phyloP scores from a whole-genome alignment of 1,140 invertebrate genomes.

The Polypedilum pembai region DNA sequence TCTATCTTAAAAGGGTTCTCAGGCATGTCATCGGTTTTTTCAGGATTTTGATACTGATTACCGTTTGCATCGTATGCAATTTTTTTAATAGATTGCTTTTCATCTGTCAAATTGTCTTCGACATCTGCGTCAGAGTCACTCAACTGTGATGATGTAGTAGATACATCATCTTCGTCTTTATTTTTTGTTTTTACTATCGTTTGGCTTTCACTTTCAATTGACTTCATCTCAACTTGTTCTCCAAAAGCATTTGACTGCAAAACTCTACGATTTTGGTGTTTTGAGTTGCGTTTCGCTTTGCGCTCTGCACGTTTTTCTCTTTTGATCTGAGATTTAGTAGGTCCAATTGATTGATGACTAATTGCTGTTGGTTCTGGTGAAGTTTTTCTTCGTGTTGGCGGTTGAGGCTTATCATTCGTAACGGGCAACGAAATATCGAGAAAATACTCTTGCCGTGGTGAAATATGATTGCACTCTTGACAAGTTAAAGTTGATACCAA shows the following conservation, averaged over 20 bases:
- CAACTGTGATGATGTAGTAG: slow-evolving; percentile 43
- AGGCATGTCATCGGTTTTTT: slow-evolving; percentile 49
- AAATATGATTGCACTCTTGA: slow-evolving; percentile 77
- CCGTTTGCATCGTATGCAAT: background rate
- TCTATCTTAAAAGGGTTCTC: slow-evolving; percentile 49
- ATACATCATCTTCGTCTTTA: background rate
- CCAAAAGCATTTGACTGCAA: slow-evolving; percentile 34
- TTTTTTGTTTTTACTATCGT: background rate
- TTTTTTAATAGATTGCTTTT: slow-evolving; percentile 38
- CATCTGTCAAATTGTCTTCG: slow-evolving; percentile 66
- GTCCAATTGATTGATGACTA: slow-evolving; percentile 37
- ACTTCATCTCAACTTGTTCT: background rate
- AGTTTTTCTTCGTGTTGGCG: slow-evolving; percentile 48
- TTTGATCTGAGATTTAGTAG: slow-evolving; percentile 60
- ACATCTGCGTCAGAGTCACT: slow-evolving; percentile 68
- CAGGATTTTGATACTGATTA: slow-evolving; percentile 34
- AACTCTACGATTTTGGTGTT: slow-evolving; percentile 37
- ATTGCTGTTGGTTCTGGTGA: slow-evolving; percentile 39
- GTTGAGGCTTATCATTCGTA: slow-evolving; percentile 60
- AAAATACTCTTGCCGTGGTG: slow-evolving; percentile 83
- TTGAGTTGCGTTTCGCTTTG: slow-evolving; percentile 43
- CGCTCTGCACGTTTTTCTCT: slow-evolving; percentile 58
- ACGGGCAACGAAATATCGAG: slow-evolving; percentile 90
- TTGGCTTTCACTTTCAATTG: slow-evolving; percentile 29
- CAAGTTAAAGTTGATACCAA: slow-evolving; percentile 84